Percentiles rank a stretch among this genome's conserved stretches.
phyloP scores from a whole-genome alignment of 2,888 invertebrate species.

The Campoletis raptor region DNA sequence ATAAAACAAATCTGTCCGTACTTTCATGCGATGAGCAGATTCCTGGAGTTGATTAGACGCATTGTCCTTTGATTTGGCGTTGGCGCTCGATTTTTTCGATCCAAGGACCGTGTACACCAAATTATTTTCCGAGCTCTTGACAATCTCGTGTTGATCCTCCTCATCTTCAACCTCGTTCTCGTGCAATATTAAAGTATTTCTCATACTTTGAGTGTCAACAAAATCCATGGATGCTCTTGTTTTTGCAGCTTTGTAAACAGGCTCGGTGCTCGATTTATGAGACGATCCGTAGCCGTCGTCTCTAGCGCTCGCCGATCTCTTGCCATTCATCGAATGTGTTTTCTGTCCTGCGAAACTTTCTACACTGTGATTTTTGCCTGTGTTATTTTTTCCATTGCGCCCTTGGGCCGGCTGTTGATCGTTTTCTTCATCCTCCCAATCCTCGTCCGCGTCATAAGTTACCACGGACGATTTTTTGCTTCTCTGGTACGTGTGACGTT shows the following conservation, averaged over 20 bases:
- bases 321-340: conserved; percentile 61
- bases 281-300: conserved; percentile 34
- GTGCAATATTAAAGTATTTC: conserved; percentile 31
- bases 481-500: conserved; percentile 57
- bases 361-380: conserved; percentile 11
- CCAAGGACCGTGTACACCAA: conserved; percentile 83
- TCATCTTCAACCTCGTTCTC: conserved; percentile 69
- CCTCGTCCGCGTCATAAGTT: conserved; percentile 81
- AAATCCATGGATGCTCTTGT: conserved; percentile 47
- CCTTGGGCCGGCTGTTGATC: conserved; percentile 67
- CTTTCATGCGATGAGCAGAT: conserved; percentile 78
- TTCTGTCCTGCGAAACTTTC: conserved; percentile 27
- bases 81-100: conserved; percentile 77
- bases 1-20: conserved; percentile 57
- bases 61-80: conserved; percentile 46
- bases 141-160: conserved; percentile 78
- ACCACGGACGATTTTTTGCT: conserved; percentile 72
- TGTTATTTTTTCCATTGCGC: neutral
- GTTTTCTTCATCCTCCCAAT: conserved; percentile 83
- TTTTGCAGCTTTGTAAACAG: conserved; percentile 50
- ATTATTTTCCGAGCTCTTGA: conserved; percentile 82
- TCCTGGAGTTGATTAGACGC: conserved; percentile 69
- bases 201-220: conserved; percentile 28
- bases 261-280: conserved; percentile 34
- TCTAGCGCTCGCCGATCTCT: conserved; percentile 38